Conservation (phyloP, 2,888 invertebrate genomes). For the Tholera decimalis region DNA sequence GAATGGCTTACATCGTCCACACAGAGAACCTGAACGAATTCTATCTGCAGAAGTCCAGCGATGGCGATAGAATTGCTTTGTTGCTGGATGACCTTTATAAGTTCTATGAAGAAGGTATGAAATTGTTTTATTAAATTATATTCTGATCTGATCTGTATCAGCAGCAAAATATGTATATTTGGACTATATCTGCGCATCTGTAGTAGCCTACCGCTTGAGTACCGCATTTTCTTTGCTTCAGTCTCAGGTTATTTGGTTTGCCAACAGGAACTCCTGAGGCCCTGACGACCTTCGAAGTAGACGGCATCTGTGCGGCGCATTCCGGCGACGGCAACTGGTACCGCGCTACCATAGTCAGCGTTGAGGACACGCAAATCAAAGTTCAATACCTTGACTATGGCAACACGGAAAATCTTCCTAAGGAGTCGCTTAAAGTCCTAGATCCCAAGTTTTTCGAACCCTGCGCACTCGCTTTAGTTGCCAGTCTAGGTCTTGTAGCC, state of each 20-base stretch:
- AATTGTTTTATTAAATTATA: neutral
- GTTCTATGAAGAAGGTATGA: slow-evolving; percentile 86
- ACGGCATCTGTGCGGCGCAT: slow-evolving; percentile 92
- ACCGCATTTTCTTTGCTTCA: neutral
- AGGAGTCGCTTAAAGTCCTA: slow-evolving; percentile 85
- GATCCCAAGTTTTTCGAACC: slow-evolving; percentile 87
- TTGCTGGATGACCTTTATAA: slow-evolving; percentile 92
- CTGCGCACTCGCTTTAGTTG: slow-evolving; percentile 82
- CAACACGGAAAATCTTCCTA: slow-evolving; percentile 91
- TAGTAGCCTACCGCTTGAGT: neutral
- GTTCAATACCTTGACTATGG: slow-evolving; percentile 94
- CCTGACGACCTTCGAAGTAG: slow-evolving; percentile 85
- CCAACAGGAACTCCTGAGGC: slow-evolving; percentile 81
- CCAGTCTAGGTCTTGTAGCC: slow-evolving; percentile 82
- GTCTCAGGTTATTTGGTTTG: slow-evolving; percentile 16
- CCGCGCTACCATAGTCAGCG: slow-evolving; percentile 90
- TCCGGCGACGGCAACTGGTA: slow-evolving; percentile 94
- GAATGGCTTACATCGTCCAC: slow-evolving; percentile 91
- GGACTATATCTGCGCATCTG: neutral
- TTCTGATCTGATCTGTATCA: neutral
- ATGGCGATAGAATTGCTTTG: slow-evolving; percentile 87
- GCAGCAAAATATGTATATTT: neutral
- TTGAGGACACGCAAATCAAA: slow-evolving; percentile 83
- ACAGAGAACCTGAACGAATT: slow-evolving; percentile 91
- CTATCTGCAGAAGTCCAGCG: slow-evolving; percentile 92